Base-by-base conservation (phyloP, 2,797 vertebrate genomes). In the Choloepus didactylus region DNA sequence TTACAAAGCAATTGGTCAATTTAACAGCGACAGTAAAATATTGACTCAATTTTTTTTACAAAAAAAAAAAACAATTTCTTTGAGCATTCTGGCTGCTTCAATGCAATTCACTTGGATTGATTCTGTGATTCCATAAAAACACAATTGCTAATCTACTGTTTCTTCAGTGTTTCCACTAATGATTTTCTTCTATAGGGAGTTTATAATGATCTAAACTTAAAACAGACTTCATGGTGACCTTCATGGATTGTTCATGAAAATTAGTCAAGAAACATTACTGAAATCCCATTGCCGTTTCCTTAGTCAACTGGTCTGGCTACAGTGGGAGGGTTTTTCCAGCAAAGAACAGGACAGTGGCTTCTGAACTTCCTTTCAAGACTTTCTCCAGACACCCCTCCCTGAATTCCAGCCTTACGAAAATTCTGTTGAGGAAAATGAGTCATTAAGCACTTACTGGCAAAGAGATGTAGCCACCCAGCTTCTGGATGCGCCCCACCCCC, bases 351-450 rank as follows among this genome's bases (percentile, higher is more conserved):
- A 92, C 19, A 75, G 94, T 91, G 87, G 93, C 80, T 97, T 95
- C 60, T 7, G 80, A 95, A 95, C 87, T 93, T 97, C 89, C 95
- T 97, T 87, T 95, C 89, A 35, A 95, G 95, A 95, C 95, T 72
- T 95, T 97, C 84, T 93, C 87, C 93, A 97, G 96, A 97, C 96
- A 95, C 27, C 80, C 89, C 84, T 96, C 94, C 92, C 91, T 64
- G 69, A 95, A 97, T 96, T 94, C 96, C 91, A 97, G 87, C 38
- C 95, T 96, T 56, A 93, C 84, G 96, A 97, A 98, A 96, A 76
- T 87, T 97, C 92, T 96, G 73, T 92, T 96, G 94, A 97, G 91
- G 95, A 98, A 95, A 97, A 88, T 96, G 97, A 98, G 93, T 97
- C 97, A 98, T 89, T 95, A 94, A 89, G 60, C 44, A 92, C 82